These are phyloP conservation scores for Epizoanthus scotinus DNA, from an alignment of 92 coral and sea anemone genomes.

Conservation along the genomic window DNA sequence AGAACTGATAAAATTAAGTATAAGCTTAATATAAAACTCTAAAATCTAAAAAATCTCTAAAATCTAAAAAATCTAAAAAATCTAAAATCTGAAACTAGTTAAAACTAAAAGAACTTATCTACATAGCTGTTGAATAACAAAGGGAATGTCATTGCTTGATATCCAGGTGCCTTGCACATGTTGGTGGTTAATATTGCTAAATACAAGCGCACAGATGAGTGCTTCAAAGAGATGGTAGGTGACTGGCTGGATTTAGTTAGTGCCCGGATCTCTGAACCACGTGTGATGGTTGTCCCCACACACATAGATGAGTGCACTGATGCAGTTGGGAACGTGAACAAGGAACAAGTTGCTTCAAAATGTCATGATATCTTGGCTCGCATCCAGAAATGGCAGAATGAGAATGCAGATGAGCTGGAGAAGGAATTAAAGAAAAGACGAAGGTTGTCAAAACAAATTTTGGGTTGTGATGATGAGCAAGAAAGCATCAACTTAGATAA, in stretches of 20 bases:
- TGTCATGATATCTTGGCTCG: slow-evolving; percentile 73
- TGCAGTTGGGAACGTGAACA: slow-evolving; percentile 15
- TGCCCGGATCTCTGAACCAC: slow-evolving; percentile 74
- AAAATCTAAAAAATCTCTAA: too few species aligned
- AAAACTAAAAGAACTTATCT: too few species aligned
- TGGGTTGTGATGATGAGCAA: slow-evolving; percentile 24
- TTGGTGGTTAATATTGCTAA: slow-evolving; percentile 74
- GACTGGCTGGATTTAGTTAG: slow-evolving; percentile 88
- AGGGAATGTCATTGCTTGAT: neutral
- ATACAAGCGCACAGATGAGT: slow-evolving; percentile 53
- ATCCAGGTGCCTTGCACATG: slow-evolving; percentile 79
- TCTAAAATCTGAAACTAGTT: too few species aligned
- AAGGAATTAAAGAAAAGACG: slow-evolving; percentile 51
- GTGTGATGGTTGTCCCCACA: slow-evolving; percentile 88
- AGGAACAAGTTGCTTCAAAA: slow-evolving; percentile 38
- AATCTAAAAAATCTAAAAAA: too few species aligned
- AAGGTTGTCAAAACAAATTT: slow-evolving; percentile 14
- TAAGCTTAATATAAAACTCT: too few species aligned
- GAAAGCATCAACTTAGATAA: slow-evolving; percentile 46
- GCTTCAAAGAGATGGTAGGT: slow-evolving; percentile 72
- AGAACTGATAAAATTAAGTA: too few species aligned
- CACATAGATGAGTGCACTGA: slow-evolving; percentile 72
- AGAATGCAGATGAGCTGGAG: slow-evolving; percentile 53
- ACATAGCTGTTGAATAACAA: neutral
- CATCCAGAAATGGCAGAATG: slow-evolving; percentile 51